These are phyloP conservation scores for Akabosia matsudoensis DNA, from an alignment of 1,140 invertebrate genomes.

Conservation along the genomic window DNA sequence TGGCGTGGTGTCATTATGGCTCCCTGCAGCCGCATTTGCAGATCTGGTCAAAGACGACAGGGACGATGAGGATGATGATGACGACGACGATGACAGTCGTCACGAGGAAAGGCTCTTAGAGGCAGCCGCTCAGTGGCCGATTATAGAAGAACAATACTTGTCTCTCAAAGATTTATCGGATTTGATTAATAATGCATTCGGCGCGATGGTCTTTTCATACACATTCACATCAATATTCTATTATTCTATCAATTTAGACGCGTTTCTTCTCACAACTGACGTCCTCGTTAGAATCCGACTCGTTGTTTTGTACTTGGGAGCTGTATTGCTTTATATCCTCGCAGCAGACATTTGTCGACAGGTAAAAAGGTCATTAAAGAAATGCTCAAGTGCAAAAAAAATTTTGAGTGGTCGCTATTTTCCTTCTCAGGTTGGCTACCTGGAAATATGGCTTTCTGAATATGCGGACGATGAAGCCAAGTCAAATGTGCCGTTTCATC, in stretches of 20 bases:
- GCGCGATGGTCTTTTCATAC: slow-evolving; percentile 8
- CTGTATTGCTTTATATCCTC: neutral
- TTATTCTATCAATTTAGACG: slow-evolving; percentile 14
- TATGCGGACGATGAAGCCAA: slow-evolving; percentile 15
- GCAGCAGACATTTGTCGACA: slow-evolving; percentile 6
- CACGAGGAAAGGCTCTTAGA: neutral
- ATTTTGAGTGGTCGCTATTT: no score
- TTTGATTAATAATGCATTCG: slow-evolving; percentile 17
- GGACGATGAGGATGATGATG: slow-evolving; percentile 7
- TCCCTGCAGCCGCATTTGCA: neutral
- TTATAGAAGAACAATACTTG: neutral
- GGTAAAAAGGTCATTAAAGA: neutral
- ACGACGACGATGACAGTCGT: neutral
- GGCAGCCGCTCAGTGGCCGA: neutral
- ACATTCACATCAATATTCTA: slow-evolving; percentile 13
- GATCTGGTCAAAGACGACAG: neutral
- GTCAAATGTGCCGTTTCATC: slow-evolving; percentile 4
- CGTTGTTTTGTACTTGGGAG: slow-evolving; percentile 3
- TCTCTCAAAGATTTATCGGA: neutral
- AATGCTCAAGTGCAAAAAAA: no score
- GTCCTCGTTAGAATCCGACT: neutral
- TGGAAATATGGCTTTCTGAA: slow-evolving; percentile 1
- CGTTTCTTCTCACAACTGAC: neutral
- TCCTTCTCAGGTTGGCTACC: neutral
- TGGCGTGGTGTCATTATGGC: neutral